These are phyloP conservation scores for Hippolais icterina DNA, from an alignment of 2,113 vertebrate genomes.

Conservation along the genomic window DNA sequence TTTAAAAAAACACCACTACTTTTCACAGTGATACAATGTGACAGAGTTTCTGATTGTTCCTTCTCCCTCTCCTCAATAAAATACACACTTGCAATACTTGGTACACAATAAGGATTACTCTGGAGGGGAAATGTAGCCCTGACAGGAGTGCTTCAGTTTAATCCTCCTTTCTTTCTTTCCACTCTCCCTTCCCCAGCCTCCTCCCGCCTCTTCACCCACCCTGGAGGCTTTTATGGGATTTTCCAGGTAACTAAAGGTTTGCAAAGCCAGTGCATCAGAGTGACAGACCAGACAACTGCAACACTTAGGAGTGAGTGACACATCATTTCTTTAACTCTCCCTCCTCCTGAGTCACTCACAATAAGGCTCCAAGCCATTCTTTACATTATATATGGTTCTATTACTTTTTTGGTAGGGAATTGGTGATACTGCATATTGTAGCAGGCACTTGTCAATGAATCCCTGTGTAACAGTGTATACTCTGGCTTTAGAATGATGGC, in stretches of 20 bases:
- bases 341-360: background rate
- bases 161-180: background rate
- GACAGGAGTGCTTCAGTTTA: constrained; percentile 24
- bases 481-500: background rate
- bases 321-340: constrained; percentile 48
- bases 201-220: background rate
- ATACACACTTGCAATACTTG: background rate
- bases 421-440: background rate
- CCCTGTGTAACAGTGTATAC: background rate
- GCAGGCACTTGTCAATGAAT: background rate
- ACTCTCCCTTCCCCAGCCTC: background rate
- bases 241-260: constrained; percentile 47
- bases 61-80: constrained; percentile 1
- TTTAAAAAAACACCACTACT: background rate
- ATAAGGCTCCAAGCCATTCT: background rate
- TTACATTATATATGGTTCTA: background rate
- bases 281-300: background rate
- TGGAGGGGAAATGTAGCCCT: constrained; percentile 23
- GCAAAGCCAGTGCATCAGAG: constrained; percentile 11
- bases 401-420: background rate
- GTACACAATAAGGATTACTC: constrained; percentile 31
- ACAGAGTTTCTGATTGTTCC: constrained; percentile 43
- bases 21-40: background rate
- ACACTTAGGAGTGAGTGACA: constrained; percentile 30
- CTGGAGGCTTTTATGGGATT: background rate